A percentile compares a stretch with the other conserved stretches of the same genome.
These are phyloP conservation scores for Phasianus colchicus DNA, from an alignment of 2,113 vertebrate genomes.

Conservation along the genomic window DNA sequence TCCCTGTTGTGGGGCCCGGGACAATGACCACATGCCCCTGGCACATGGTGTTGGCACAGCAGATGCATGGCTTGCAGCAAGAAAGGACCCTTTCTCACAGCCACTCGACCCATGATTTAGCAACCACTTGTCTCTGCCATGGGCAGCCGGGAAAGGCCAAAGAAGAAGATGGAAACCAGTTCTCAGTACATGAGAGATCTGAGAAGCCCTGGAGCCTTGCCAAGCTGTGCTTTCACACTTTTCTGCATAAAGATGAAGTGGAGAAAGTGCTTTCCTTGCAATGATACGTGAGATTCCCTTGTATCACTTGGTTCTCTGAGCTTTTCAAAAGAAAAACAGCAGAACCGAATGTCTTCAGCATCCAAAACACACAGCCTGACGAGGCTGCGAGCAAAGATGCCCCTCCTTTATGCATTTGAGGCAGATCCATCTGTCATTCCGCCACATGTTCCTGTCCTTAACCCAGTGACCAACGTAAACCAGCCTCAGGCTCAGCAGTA, in stretches of 20 bases:
- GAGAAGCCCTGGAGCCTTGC: neutral
- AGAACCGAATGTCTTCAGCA: neutral
- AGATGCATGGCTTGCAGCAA: rapidly evolving
- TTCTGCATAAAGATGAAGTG: neutral
- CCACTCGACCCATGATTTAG: neutral
- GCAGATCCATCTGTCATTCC: neutral
- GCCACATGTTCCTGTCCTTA: neutral
- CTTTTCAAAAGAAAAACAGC: neutral
- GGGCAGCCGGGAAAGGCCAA: neutral
- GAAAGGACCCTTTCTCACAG: neutral
- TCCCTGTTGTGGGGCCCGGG: rapidly evolving
- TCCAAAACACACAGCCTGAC: neutral
- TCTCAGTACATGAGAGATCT: neutral
- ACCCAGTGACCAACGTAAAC: neutral
- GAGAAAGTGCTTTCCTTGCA: neutral
- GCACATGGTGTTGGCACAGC: rapidly evolving
- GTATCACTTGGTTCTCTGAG: neutral
- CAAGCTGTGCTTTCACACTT: neutral
- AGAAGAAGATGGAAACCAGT: neutral
- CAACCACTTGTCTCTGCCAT: neutral
- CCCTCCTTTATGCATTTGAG: neutral
- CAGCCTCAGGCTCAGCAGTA: neutral
- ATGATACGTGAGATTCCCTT: neutral
- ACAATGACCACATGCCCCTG: neutral
- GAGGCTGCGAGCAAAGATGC: neutral